These are phyloP conservation scores for Cotesia congregata DNA, from an alignment of 2,888 invertebrate species.

Conservation along the genomic window DNA sequence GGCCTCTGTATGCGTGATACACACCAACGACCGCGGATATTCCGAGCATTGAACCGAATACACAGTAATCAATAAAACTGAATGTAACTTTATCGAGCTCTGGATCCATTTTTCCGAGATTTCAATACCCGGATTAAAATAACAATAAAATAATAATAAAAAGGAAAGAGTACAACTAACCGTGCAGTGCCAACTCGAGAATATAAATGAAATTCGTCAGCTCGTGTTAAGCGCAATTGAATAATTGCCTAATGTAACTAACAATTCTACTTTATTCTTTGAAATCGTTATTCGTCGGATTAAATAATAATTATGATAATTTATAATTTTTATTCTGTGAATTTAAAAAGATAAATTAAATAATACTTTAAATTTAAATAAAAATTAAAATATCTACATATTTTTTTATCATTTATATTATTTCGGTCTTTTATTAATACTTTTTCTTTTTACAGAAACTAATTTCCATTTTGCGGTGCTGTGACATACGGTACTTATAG, in stretches of 20 bases:
- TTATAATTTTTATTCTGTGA: neutral
- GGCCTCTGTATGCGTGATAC: constrained; percentile 80
- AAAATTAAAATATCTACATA: neutral
- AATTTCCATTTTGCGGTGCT: neutral
- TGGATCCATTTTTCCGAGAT: neutral
- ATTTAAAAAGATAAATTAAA: neutral
- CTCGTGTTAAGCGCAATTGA: neutral
- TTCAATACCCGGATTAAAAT: neutral
- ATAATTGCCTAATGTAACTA: neutral
- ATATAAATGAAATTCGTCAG: no score
- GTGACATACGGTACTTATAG: neutral
- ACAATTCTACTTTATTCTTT: neutral
- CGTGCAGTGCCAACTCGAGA: no score
- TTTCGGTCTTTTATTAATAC: neutral
- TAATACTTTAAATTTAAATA: neutral
- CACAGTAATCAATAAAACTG: constrained; percentile 77
- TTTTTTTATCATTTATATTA: neutral
- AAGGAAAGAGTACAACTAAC: no score
- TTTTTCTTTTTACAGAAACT: neutral
- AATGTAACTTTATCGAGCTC: constrained; percentile 64
- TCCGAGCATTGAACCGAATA: constrained; percentile 78
- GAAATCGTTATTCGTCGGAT: neutral
- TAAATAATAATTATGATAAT: neutral
- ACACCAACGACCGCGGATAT: constrained; percentile 79
- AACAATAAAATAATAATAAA: no score